Conservation (phyloP, 2,113 vertebrate genomes). For the Excalfactoria chinensis region DNA sequence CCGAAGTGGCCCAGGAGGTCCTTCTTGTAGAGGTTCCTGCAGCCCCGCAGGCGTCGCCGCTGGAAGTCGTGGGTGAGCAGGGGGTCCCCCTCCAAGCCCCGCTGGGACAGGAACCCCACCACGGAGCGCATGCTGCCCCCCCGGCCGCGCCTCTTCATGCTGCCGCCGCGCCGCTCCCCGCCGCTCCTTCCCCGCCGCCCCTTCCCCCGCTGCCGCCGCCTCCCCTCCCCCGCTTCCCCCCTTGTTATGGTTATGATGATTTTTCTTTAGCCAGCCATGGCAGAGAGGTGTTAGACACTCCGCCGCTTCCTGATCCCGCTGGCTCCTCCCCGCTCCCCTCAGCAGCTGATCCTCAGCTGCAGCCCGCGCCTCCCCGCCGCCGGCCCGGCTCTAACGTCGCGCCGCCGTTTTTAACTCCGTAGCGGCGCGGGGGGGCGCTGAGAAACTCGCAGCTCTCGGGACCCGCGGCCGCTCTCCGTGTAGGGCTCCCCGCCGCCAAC, state of each 20-base stretch:
- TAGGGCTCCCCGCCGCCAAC: background rate
- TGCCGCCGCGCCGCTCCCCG: constrained; percentile 29
- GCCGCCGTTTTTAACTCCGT: background rate
- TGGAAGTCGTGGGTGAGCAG: constrained; percentile 96
- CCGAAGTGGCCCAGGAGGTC: constrained; percentile 97
- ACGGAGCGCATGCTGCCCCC: constrained; percentile 89
- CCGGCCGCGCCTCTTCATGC: constrained; percentile 87
- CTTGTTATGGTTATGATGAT: constrained; percentile 74
- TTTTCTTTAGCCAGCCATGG: constrained; percentile 79
- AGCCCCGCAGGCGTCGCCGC: constrained; percentile 90
- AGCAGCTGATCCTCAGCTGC: constrained; percentile 80
- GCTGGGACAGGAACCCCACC: constrained; percentile 95
- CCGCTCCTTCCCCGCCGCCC: background rate
- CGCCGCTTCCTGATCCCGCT: constrained; percentile 76
- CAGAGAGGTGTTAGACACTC: constrained; percentile 78
- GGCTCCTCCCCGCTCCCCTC: constrained; percentile 73
- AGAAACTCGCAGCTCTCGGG: too few species aligned
- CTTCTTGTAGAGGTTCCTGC: constrained; percentile 94
- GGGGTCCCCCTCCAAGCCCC: constrained; percentile 88
- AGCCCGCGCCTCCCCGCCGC: constrained; percentile 38
- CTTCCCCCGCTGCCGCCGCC: constrained; percentile 22
- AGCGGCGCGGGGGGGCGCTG: too few species aligned
- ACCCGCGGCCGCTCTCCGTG: too few species aligned
- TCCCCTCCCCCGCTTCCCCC: constrained; percentile 43
- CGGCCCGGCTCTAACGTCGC: constrained; percentile 25